Conservation (phyloP, 2,113 vertebrate genomes). For the Gopherus evgoodei region DNA sequence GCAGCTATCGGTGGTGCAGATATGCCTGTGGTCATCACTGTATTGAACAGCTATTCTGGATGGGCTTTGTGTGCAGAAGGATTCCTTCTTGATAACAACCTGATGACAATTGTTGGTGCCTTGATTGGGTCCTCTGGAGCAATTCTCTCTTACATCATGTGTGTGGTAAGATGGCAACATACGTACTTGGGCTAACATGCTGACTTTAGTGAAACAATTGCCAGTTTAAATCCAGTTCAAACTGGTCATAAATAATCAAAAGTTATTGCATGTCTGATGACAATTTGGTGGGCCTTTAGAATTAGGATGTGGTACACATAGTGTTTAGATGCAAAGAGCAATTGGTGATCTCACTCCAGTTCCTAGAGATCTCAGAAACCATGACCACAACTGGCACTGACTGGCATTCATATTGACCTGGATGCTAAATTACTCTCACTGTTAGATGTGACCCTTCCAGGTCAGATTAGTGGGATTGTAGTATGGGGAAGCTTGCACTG, state of each 20-base stretch:
- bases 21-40: constrained; percentile 91
- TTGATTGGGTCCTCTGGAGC: constrained; percentile 89
- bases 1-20: constrained; percentile 89
- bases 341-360: background rate
- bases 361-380: background rate
- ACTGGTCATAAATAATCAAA: constrained; percentile 8
- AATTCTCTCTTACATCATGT: constrained; percentile 89
- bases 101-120: constrained; percentile 86
- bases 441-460: background rate
- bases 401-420: accelerated
- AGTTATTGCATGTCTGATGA: background rate
- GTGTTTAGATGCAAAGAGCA: background rate
- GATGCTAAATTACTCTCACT: background rate
- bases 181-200: background rate
- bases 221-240: background rate
- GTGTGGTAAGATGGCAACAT: constrained; percentile 83
- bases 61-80: constrained; percentile 89
- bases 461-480: background rate
- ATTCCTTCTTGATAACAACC: constrained; percentile 90
- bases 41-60: constrained; percentile 88
- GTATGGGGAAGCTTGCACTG: background rate
- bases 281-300: background rate
- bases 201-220: background rate
- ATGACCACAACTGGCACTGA: background rate
- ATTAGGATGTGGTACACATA: background rate